Conservation (phyloP, 2,888 invertebrate species). For the Drosophila ezoana region DNA sequence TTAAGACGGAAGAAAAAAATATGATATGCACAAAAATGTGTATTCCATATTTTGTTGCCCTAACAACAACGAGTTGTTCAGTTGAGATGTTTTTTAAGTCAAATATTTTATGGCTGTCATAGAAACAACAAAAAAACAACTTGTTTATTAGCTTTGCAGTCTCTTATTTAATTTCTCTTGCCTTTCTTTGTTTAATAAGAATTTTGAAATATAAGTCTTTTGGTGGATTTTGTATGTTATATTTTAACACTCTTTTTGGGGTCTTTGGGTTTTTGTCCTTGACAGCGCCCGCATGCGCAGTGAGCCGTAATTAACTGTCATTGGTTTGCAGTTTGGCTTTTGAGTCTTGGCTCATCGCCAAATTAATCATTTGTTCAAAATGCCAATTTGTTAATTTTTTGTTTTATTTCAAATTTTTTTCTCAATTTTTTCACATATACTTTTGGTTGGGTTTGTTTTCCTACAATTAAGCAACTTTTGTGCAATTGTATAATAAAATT, state of each 20-base stretch:
- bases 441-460: slow-evolving; percentile 36
- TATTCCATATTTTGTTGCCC: slow-evolving; percentile 10
- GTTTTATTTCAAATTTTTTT: background rate
- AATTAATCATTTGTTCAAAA: slow-evolving; percentile 67
- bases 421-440: slow-evolving; percentile 8
- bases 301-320: slow-evolving; percentile 48
- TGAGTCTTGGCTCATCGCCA: slow-evolving; percentile 59
- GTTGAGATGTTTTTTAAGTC: background rate
- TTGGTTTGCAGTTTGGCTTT: slow-evolving; percentile 41
- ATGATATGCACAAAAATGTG: background rate
- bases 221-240: background rate
- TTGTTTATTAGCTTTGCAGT: background rate
- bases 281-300: slow-evolving; percentile 45
- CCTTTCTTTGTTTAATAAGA: slow-evolving; percentile 12
- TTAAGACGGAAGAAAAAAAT: too few relatives aligned
- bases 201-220: slow-evolving; percentile 3
- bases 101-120: slow-evolving; percentile 34
- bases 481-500: slow-evolving; percentile 59
- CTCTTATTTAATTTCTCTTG: background rate
- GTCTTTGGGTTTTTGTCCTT: slow-evolving; percentile 34
- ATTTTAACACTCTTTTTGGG: slow-evolving; percentile 1
- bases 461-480: slow-evolving; percentile 60
- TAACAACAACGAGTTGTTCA: slow-evolving; percentile 16
- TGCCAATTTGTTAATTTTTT: slow-evolving; percentile 54
- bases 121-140: slow-evolving; percentile 13